Evolutionary conservation across 1,140 invertebrate genomes (phyloP).

Genomic region (Drosophila arawakana): DNA sequence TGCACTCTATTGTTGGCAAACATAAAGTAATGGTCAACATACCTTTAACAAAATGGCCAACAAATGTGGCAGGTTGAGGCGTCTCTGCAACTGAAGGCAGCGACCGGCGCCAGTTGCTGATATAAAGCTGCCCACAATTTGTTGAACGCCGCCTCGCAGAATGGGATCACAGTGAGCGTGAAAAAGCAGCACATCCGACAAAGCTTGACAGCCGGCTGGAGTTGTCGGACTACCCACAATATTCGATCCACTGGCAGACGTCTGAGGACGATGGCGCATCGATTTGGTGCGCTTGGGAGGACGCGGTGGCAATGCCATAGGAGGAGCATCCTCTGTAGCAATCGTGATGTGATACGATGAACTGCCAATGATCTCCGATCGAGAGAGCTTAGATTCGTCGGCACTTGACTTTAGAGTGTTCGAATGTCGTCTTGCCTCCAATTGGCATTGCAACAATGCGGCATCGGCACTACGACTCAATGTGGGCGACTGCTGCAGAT

Average conservation of each 20-base stretch:
- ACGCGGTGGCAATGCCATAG: constrained; percentile 61
- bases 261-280: constrained; percentile 45
- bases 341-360: constrained; percentile 54
- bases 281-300: constrained; percentile 80
- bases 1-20: constrained; percentile 34
- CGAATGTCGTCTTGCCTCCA: constrained; percentile 5
- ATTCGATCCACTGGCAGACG: background rate
- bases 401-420: background rate
- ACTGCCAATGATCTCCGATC: constrained; percentile 73
- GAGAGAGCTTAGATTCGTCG: constrained; percentile 45
- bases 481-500: constrained; percentile 57
- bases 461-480: constrained; percentile 78
- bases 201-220: constrained; percentile 78
- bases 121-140: constrained; percentile 88
- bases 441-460: constrained; percentile 44
- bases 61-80: constrained; percentile 85
- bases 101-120: constrained; percentile 64
- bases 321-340: constrained; percentile 65
- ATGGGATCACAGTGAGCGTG: constrained; percentile 91
- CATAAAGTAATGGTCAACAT: constrained; percentile 20
- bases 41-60: constrained; percentile 80
- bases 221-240: background rate
- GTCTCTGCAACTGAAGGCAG: constrained; percentile 68
- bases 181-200: constrained; percentile 89
- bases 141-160: constrained; percentile 89